Conservation (phyloP, 2,797 vertebrate species). For the Potorous gilbertii region DNA sequence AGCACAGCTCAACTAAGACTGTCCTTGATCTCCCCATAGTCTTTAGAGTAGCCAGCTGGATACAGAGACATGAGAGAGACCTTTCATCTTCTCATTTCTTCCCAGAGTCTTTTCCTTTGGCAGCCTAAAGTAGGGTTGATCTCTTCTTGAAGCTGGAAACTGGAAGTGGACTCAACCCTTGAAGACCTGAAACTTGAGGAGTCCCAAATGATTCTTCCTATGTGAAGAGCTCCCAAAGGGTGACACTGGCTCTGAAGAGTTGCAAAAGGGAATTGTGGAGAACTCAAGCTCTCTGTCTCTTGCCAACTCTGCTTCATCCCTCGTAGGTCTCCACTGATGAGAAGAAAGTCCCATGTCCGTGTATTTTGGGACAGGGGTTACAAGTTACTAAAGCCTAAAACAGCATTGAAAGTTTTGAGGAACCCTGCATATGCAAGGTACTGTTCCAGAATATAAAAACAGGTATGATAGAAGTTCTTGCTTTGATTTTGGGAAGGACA, state of each 20-base stretch:
- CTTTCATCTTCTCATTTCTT: background rate
- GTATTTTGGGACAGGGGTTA: background rate
- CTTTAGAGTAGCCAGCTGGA: background rate
- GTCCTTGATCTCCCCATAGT: background rate
- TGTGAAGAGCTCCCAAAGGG: background rate
- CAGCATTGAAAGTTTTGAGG: background rate
- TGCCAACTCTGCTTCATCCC: background rate
- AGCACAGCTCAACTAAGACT: background rate
- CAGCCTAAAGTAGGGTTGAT: background rate
- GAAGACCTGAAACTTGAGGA: background rate
- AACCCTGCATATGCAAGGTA: background rate
- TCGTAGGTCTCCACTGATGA: background rate
- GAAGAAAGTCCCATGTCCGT: background rate
- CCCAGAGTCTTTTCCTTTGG: background rate
- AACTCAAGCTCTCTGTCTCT: background rate
- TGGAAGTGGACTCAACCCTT: background rate
- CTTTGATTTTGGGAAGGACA: background rate
- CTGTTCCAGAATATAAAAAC: background rate
- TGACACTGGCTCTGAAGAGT: background rate
- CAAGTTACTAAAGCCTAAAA: background rate
- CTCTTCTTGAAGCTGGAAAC: background rate
- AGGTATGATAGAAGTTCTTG: background rate
- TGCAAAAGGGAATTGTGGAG: background rate
- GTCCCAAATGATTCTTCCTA: background rate
- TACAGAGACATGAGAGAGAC: background rate